These are phyloP conservation scores for Beroe ovata DNA, from an alignment of 37 sponge, comb jelly and placozoan species.

Conservation along the genomic window DNA sequence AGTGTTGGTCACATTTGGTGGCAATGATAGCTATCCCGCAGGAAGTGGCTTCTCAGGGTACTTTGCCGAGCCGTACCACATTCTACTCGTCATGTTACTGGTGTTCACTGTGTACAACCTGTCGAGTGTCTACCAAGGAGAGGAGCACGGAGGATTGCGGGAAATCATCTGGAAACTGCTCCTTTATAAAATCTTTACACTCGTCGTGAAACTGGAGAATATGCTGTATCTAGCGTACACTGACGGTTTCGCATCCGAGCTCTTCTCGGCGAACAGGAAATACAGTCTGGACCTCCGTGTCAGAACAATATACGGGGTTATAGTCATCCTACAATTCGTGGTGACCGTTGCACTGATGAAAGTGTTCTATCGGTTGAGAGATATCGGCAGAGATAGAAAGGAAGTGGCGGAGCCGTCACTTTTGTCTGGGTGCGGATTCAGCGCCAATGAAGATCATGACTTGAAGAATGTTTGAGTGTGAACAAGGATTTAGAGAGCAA, in stretches of 20 bases:
- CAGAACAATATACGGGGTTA: neutral
- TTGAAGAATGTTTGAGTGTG: too few species aligned
- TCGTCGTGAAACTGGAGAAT: neutral
- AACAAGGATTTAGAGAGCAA: too few species aligned
- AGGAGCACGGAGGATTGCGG: neutral
- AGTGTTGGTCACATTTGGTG: neutral
- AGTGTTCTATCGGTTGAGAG: neutral
- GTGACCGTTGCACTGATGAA: neutral
- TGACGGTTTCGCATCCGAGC: neutral
- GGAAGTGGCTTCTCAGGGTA: neutral
- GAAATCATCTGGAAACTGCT: slow-evolving; percentile 13
- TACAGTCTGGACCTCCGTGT: neutral
- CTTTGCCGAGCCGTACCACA: slow-evolving; percentile 17
- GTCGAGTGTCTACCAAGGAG: slow-evolving; percentile 22
- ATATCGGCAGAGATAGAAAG: too few species aligned
- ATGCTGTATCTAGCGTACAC: neutral
- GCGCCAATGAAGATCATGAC: too few species aligned
- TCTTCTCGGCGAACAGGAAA: neutral
- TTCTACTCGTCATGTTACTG: neutral
- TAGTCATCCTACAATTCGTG: neutral
- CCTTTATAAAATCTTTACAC: slow-evolving; percentile 17
- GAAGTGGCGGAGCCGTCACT: too few species aligned
- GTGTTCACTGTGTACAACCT: neutral
- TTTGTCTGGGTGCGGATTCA: too few species aligned
- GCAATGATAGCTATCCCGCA: neutral